Evolutionary conservation across 2,797 vertebrate species (phyloP).

Genomic region (Rhinoraja longicauda): DNA sequence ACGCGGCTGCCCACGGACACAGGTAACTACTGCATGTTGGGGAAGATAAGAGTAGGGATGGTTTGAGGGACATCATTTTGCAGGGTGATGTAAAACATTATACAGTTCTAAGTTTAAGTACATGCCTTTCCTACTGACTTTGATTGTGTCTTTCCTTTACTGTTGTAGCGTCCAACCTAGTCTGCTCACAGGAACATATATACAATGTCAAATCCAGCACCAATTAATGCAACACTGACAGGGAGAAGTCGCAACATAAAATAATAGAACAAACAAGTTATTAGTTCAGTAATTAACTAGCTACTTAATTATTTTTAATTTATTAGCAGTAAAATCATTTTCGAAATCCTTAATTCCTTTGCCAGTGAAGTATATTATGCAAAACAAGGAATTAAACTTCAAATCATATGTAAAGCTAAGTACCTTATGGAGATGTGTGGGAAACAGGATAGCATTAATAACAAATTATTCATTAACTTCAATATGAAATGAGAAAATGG

Average conservation of each 20-base stretch:
- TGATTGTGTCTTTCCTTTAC: neutral
- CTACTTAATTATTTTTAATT: neutral
- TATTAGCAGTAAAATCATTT: neutral
- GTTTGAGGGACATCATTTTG: neutral
- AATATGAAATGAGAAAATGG: neutral
- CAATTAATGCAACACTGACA: neutral
- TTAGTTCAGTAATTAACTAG: neutral
- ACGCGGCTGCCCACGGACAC: constrained; percentile 89
- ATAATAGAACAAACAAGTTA: neutral
- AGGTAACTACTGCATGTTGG: constrained; percentile 59
- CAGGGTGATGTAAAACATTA: neutral
- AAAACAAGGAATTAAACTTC: neutral
- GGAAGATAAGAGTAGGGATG: neutral
- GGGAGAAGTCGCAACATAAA: neutral
- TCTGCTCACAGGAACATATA: neutral
- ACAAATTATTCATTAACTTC: neutral
- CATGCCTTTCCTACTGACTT: neutral
- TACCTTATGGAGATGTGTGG: neutral
- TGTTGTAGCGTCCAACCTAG: neutral
- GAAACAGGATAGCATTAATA: neutral
- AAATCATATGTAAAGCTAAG: neutral
- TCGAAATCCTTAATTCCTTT: neutral
- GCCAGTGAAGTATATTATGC: neutral
- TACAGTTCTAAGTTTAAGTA: neutral
- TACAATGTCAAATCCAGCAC: neutral